These are phyloP conservation scores for Enteromius trimaculatus DNA, from an alignment of 2,797 vertebrate species.

Conservation along the genomic window DNA sequence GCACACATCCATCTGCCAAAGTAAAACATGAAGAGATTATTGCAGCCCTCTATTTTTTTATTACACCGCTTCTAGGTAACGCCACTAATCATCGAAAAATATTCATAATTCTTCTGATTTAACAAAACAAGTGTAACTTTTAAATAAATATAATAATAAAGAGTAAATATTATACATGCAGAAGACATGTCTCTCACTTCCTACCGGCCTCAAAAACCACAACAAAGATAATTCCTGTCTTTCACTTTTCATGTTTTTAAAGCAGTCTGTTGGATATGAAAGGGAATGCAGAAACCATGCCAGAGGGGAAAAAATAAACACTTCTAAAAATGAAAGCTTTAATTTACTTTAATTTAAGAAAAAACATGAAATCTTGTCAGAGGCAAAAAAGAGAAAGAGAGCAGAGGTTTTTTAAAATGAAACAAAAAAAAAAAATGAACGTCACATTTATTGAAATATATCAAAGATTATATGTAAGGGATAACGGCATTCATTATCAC, in stretches of 20 bases:
- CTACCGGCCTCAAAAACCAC: not conserved
- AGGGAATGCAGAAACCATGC: constrained; percentile 6
- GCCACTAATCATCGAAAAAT: not conserved
- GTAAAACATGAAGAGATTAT: not conserved
- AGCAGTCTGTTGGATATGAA: constrained; percentile 1
- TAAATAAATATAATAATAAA: not conserved
- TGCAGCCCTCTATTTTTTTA: not conserved
- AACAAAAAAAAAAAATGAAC: not conserved
- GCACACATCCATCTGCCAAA: constrained; percentile 10
- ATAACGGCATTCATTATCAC: not conserved
- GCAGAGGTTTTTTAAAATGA: not conserved
- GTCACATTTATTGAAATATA: not conserved
- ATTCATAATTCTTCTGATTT: not conserved
- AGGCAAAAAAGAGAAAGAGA: not conserved
- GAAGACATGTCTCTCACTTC: not conserved
- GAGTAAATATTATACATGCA: not conserved
- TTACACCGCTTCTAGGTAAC: not conserved
- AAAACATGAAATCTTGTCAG: constrained; percentile 15
- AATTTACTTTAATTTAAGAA: constrained; percentile 20
- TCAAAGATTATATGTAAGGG: not conserved
- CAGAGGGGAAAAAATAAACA: constrained; percentile 19
- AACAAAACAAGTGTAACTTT: not conserved
- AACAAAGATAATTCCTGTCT: constrained; percentile 27
- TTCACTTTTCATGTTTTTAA: constrained; percentile 21
- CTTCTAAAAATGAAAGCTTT: constrained; percentile 23